phyloP scores from a whole-genome alignment of 2,113 vertebrate species.

The Bothrops jararaca region DNA sequence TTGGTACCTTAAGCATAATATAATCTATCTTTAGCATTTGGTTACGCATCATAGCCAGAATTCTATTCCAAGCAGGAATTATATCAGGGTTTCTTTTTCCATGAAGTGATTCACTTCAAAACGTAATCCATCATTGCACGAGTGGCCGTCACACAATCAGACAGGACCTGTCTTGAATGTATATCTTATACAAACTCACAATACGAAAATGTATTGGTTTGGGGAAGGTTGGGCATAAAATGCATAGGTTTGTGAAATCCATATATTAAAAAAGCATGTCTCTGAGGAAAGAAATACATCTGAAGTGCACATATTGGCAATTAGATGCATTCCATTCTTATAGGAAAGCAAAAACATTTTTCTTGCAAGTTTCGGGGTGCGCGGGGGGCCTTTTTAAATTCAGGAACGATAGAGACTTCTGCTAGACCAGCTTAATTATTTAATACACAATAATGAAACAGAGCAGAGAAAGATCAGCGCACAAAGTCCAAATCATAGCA shows the following conservation, averaged over 20 bases:
- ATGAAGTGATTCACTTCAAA: background rate
- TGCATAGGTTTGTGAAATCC: background rate
- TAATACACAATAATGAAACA: background rate
- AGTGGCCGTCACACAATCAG: background rate
- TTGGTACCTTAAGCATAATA: conserved; percentile 49
- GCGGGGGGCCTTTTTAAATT: background rate
- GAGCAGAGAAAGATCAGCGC: background rate
- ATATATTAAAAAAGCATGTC: background rate
- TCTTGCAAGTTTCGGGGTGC: background rate
- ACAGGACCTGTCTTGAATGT: background rate
- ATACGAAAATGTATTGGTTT: background rate
- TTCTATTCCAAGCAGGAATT: conserved; percentile 51
- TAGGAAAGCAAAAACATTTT: background rate
- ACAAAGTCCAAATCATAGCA: background rate
- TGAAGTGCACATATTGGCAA: background rate
- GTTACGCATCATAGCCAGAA: conserved; percentile 55
- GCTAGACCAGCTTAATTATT: background rate
- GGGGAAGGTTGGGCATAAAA: background rate
- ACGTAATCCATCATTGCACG: background rate
- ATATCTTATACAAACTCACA: background rate
- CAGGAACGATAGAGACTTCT: background rate
- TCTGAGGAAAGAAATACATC: background rate
- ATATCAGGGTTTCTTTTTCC: background rate
- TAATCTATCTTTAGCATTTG: conserved; percentile 73
- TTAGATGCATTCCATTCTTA: background rate